Base-by-base conservation (phyloP, 2,797 vertebrate species). In the Lepus townsendii region DNA sequence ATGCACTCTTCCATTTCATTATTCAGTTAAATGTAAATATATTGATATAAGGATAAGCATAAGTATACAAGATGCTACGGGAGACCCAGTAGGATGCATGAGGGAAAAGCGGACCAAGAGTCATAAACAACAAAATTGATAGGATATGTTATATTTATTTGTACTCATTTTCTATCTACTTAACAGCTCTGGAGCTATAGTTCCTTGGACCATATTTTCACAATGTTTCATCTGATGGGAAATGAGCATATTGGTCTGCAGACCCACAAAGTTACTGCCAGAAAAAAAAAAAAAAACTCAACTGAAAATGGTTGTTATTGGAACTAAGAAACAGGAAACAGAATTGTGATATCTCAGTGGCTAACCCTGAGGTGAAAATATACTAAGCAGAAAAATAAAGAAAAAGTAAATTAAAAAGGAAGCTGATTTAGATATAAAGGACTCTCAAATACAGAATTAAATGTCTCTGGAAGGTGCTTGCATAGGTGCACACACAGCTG, bases 331-430 rank as follows among this genome's bases (percentile, higher is more conserved):
- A 68, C 20, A 79, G n/a, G 4, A 71, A 85, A 72, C 2, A 60
- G 9, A 38, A 52, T 6, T 50, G 32, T n/a, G 30, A 62, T 6
- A 83, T 26, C 17, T 78, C 75, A 77, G 22, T 1, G 26, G 13
- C 69, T 90, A 94, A 69, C 11, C 2, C 62, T 63, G 17, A 65
- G 76, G 72, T 83, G 12, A 79, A 94, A 87, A 71, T 22, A 79
- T 35, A 69, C 1, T 86, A n/a, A 54, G 60, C 1, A 71, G 54
- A 3, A 72, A 7, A 78, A 30, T 32, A 57, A 47, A 65, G 1
- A n/a, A 52, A 52, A 60, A 8, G 32, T 83, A 60, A 52, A 11
- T 66, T 77, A 47, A 69, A 69, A 77, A 85, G 22, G 1, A 82
- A 84, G 17, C 30, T 66, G 66, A 68, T 7, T 47, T n/a, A 47